These are phyloP conservation scores for Etia nguti DNA, from an alignment of 2,113 vertebrate species.

Conservation along the genomic window DNA sequence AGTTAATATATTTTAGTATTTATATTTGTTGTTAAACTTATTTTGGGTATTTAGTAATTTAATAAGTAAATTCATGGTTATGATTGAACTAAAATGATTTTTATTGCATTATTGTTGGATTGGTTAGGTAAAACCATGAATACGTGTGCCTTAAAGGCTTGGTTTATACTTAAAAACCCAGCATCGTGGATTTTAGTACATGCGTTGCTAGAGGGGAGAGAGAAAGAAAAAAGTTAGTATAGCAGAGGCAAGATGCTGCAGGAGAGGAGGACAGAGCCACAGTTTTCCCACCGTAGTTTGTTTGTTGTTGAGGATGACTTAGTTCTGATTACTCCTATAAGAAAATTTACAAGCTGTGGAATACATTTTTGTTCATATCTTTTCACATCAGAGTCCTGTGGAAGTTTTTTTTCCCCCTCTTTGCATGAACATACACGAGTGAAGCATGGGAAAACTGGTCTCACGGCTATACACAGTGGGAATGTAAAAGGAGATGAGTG, in stretches of 20 bases:
- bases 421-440: not conserved
- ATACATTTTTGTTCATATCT: not conserved
- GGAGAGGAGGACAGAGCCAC: not conserved
- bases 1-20: not conserved
- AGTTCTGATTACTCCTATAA: not conserved
- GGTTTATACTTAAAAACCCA: not conserved
- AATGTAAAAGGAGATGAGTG: not conserved
- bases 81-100: not conserved
- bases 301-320: not conserved
- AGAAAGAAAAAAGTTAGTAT: not conserved
- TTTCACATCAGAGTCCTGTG: not conserved
- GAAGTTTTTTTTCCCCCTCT: not conserved
- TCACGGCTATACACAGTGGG: not conserved
- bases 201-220: not conserved
- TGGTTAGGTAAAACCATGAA: not conserved
- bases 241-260: not conserved
- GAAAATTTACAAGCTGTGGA: not conserved
- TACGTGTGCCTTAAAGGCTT: not conserved
- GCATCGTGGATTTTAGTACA: not conserved
- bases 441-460: not conserved
- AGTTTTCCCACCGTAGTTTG: fast-evolving
- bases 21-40: not conserved
- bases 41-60: not conserved
- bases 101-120: not conserved
- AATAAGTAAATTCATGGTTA: not conserved